Base-by-base conservation (phyloP, 1,140 invertebrate species). In the Hirudo medicinalis region DNA sequence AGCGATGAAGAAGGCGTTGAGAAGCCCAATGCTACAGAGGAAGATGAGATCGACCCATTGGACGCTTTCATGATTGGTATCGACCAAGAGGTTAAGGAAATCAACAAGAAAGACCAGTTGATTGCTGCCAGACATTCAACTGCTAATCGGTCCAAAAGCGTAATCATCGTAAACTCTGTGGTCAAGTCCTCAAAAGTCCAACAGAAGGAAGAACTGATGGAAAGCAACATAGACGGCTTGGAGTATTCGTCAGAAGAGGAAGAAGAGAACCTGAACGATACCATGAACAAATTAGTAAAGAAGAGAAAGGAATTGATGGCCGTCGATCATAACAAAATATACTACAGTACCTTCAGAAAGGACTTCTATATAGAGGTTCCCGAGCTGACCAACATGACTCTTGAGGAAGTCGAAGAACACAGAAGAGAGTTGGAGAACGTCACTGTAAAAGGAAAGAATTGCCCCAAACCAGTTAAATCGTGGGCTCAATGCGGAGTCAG, bases 401-500 rank as follows among this genome's bases (percentile, higher is more conserved):
- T 86, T 69, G 89, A 92, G 79, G 85, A 87, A 76, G 85, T 86
- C 6, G 83, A 85, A 60, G 78, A 75, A 8, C 92, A 94, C 76
- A 88, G 91, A 76, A 86, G 87, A 76, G 84, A 87, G 75, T 68
- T 87, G 76, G 87, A 88, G 75, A 84, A 83, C 13, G 87, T 88
- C 66, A 84, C 85, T 77, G 84, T 88, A 20, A 79, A 82, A 79
- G 88, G 89, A 22, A 88, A 88, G 78, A 90, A 90, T n/a, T 94
- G 91, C 79, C 95, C 95, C 0, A 94, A 92, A 78, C 94, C 95
- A 0, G 92, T 98, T 19, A 92, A 88, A 83, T 90, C 89, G 0
- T 99, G 97, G 97, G 94, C 97, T 0, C 97, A 99, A 76, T 96
- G 93, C 81, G 97, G 97, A 53, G 91, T 98, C 0, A 94, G 91